Evolutionary conservation across 2,113 vertebrate genomes (phyloP), one percentile per base, ranked within the genome.

Genomic region (Centropristis striata): DNA sequence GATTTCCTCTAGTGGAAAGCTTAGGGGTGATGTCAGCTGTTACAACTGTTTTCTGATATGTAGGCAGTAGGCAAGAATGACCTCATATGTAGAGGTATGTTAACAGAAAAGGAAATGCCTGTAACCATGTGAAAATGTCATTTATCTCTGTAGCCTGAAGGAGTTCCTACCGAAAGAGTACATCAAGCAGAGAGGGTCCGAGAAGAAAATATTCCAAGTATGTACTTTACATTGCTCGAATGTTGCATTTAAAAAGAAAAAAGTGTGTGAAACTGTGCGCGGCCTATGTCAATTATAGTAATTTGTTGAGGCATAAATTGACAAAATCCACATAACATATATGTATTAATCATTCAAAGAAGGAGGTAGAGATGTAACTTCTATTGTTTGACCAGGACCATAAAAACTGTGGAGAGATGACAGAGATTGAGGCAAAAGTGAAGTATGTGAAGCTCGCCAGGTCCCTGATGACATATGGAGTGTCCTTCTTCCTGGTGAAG

Each of bases 401-500:
- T 91, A 99, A 98, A 86, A 97, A 95, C 90, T 99, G 97, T 64
- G 98, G 98, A 2, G 98, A 99, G 89, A 99, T 99, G 97, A 96
- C 91, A 0, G 98, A 99, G 89, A 99, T 99, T n/a, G 98, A 99
- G 89, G 98, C 97, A 20, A 99, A 99, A 88, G 98, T 98, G 80
- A 99, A 99, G 75, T 99, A 99, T 0, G 98, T 99, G 75, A 99
- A 99, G 83, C 92, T 99, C 0, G 98, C 98, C 6, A 95, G 98
- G 5, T 99, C 98, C 28, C 94, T 99, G 49, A 94, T 96, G 80
- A 99, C 98, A 0, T 99, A 99, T 0, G 98, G 98, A 0, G 98
- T 99, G 51, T 99, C 98, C 0, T 99, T 99, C 88, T 99, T 99
- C 72, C 94, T 99, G 54, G 98, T 99, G 1, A 99, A 99, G 97